phyloP scores from a whole-genome alignment of 1,140 invertebrate genomes.

The Euborellia annulipes region DNA sequence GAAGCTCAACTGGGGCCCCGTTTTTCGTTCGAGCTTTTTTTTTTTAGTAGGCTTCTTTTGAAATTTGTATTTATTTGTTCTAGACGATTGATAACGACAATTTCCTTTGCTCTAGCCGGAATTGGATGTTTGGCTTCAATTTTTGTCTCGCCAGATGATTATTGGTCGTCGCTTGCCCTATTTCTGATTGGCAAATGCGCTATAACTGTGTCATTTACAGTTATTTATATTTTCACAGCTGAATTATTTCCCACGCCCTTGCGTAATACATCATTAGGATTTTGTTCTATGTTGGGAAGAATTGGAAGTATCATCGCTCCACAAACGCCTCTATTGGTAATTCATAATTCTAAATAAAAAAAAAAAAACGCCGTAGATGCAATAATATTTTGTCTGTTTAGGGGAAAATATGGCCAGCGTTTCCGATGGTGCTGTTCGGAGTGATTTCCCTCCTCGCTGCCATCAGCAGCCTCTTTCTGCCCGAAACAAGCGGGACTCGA shows the following conservation, averaged over 20 bases:
- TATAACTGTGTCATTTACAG: constrained; percentile 17
- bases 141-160: not conserved
- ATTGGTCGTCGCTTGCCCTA: constrained; percentile 9
- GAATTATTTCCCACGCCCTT: constrained; percentile 33
- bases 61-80: too few species aligned
- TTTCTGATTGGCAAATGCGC: constrained; percentile 28
- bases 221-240: constrained; percentile 29
- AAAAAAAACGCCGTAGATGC: too few species aligned
- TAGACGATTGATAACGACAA: too few species aligned
- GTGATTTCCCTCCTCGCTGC: constrained; percentile 41
- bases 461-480: constrained; percentile 41
- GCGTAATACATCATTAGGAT: constrained; percentile 30
- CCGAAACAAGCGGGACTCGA: constrained; percentile 47
- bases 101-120: too few species aligned
- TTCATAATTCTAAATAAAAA: constrained; percentile 10
- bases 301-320: constrained; percentile 33
- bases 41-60: too few species aligned
- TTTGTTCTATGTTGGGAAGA: constrained; percentile 32
- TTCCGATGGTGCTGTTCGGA: constrained; percentile 52
- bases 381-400: constrained; percentile 20
- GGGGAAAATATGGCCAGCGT: constrained; percentile 32
- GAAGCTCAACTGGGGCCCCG: too few species aligned
- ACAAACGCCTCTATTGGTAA: constrained; percentile 20
- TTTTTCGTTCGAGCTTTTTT: too few species aligned
- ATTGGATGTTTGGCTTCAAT: too few species aligned